These are phyloP conservation scores for Lophius americanus DNA, from an alignment of 2,797 vertebrate genomes.

Conservation along the genomic window DNA sequence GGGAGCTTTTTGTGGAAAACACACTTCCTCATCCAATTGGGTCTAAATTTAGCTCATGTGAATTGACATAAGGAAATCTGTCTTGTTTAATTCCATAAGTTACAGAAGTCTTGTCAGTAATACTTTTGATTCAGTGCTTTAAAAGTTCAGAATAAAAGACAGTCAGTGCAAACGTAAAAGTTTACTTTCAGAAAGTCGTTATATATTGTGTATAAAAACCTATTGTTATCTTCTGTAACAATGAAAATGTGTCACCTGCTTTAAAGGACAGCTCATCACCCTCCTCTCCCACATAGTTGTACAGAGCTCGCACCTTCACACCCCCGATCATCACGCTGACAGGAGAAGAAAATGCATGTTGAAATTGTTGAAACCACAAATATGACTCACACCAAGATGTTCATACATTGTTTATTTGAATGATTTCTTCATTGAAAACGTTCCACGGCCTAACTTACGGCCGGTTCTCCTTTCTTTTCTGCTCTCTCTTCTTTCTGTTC, in stretches of 20 bases:
- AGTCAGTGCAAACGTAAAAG: too few relatives aligned
- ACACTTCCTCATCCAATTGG: too few relatives aligned
- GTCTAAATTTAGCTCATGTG: too few relatives aligned
- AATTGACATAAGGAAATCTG: too few relatives aligned
- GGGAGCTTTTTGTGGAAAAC: too few relatives aligned
- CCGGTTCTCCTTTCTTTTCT: conserved; percentile 61
- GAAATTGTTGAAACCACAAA: conserved; percentile 7
- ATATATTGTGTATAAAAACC: too few relatives aligned
- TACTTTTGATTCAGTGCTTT: too few relatives aligned
- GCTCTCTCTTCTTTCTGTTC: conserved; percentile 80
- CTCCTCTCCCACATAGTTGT: conserved; percentile 82
- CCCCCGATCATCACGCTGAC: conserved; percentile 84
- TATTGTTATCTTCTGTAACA: conserved; percentile 9
- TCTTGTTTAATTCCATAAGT: too few relatives aligned
- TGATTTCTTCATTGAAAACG: neutral
- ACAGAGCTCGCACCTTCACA: conserved; percentile 83
- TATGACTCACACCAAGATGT: neutral
- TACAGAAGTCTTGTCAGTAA: too few relatives aligned
- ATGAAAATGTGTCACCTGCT: conserved; percentile 75
- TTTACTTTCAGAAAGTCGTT: too few relatives aligned
- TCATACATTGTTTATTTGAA: neutral
- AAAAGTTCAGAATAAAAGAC: too few relatives aligned
- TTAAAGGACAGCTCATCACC: conserved; percentile 84
- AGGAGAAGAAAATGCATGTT: conserved; percentile 14
- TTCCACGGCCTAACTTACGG: conserved; percentile 59